These are phyloP conservation scores for Etheostoma spectabile DNA, from an alignment of 2,113 vertebrate genomes.

Conservation along the genomic window DNA sequence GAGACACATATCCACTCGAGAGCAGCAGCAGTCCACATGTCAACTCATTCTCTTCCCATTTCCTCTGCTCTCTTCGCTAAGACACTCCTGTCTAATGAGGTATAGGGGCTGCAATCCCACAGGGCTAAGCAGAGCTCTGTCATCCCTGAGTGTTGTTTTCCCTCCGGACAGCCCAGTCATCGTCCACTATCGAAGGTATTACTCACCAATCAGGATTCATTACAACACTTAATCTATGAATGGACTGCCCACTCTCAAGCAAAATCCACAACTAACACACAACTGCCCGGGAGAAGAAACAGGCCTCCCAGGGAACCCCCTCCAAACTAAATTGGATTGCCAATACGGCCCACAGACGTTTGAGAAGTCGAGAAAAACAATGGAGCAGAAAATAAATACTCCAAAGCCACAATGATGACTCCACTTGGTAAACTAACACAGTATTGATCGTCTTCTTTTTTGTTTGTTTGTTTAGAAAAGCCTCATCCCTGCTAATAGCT, in stretches of 20 bases:
- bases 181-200: constrained; percentile 70
- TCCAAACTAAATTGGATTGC: constrained; percentile 81
- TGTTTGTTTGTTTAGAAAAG: constrained; percentile 88
- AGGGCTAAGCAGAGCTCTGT: constrained; percentile 62
- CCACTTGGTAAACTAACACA: constrained; percentile 82
- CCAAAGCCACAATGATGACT: constrained; percentile 77
- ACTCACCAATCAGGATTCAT: constrained; percentile 78
- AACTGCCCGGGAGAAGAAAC: constrained; percentile 66
- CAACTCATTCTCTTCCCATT: constrained; percentile 74
- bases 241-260: constrained; percentile 60
- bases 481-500: constrained; percentile 86
- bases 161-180: constrained; percentile 63
- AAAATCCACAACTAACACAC: constrained; percentile 53
- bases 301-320: constrained; percentile 65
- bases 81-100: constrained; percentile 78
- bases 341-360: constrained; percentile 76
- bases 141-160: constrained; percentile 66
- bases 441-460: constrained; percentile 84
- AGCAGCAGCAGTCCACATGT: constrained; percentile 73
- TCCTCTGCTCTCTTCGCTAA: constrained; percentile 60
- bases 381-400: constrained; percentile 80
- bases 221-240: constrained; percentile 68
- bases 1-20: constrained; percentile 80
- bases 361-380: constrained; percentile 78
- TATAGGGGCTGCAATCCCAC: constrained; percentile 61